Percentiles rank a stretch among this genome's conserved stretches.
Conservation (phyloP, 2,888 invertebrate genomes). For the Aethes cnicana region DNA sequence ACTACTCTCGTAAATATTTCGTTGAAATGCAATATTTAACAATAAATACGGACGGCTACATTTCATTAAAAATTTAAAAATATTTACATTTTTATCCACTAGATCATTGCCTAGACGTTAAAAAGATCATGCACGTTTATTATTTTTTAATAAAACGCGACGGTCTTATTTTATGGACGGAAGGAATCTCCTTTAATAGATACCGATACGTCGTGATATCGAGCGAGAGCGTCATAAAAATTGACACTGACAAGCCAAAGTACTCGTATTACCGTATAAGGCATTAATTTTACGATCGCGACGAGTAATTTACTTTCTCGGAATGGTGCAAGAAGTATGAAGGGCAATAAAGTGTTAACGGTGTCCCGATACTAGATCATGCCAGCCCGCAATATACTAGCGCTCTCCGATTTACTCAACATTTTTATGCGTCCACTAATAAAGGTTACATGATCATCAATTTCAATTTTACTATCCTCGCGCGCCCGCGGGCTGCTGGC, state of each 20-base stretch:
- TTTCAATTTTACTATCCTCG: slow-evolving; percentile 70
- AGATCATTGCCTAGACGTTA: slow-evolving; percentile 3
- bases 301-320: slow-evolving; percentile 74
- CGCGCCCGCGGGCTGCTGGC: slow-evolving; percentile 55
- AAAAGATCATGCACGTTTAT: slow-evolving; percentile 19
- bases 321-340: slow-evolving; percentile 72
- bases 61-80: slow-evolving; percentile 37
- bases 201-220: slow-evolving; percentile 53
- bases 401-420: slow-evolving; percentile 66
- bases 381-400: slow-evolving; percentile 41
- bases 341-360: slow-evolving; percentile 72
- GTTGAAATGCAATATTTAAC: slow-evolving; percentile 73
- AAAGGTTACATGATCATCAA: slow-evolving; percentile 77
- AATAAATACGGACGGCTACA: slow-evolving; percentile 49
- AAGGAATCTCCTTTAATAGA: slow-evolving; percentile 38
- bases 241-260: slow-evolving; percentile 68
- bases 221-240: slow-evolving; percentile 71
- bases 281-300: slow-evolving; percentile 75
- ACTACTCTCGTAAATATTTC: slow-evolving; percentile 71
- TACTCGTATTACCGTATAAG: slow-evolving; percentile 72
- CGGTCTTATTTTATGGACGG: slow-evolving; percentile 35
- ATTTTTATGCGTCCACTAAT: slow-evolving; percentile 71
- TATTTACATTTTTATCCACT: slow-evolving; percentile 37
- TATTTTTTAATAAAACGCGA: slow-evolving; percentile 29
- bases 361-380: slow-evolving; percentile 54